Percentiles rank a stretch among this genome's conserved stretches.
These are phyloP conservation scores for Zeugodacus cucurbitae DNA, from an alignment of 1,140 invertebrate genomes.

Conservation along the genomic window DNA sequence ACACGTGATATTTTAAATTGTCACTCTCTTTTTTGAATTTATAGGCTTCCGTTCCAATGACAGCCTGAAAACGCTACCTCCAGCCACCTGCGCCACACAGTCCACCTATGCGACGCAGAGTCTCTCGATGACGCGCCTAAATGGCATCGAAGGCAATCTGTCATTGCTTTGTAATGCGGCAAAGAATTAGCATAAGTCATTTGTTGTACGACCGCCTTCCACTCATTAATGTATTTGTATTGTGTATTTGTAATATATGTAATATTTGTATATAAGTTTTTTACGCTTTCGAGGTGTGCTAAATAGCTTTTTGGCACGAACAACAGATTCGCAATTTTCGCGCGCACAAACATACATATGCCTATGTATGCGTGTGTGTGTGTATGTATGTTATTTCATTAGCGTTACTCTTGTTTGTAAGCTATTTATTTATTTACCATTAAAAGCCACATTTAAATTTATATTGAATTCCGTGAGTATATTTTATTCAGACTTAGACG, in stretches of 20 bases:
- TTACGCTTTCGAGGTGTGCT: not conserved
- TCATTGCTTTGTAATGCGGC: constrained; percentile 44
- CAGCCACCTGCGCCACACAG: constrained; percentile 47
- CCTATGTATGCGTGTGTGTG: not conserved
- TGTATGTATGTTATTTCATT: not conserved
- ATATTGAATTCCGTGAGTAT: not conserved
- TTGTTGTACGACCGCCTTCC: not conserved
- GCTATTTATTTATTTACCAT: constrained; percentile 23
- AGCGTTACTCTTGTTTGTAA: not conserved
- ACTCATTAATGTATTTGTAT: constrained; percentile 1
- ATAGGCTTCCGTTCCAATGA: constrained; percentile 42
- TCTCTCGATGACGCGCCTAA: constrained; percentile 47
- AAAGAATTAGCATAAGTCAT: not conserved
- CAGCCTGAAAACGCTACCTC: constrained; percentile 42
- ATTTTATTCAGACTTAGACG: not conserved
- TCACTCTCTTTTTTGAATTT: not conserved
- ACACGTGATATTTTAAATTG: not conserved
- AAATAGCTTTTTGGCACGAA: not conserved
- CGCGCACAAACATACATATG: not conserved
- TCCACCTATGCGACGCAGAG: constrained; percentile 49
- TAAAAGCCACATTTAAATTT: constrained; percentile 1
- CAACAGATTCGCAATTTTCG: not conserved
- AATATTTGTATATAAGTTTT: not conserved
- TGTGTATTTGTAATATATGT: not conserved
- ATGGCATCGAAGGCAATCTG: constrained; percentile 42